Evolutionary conservation across 2,888 invertebrate species (phyloP).

Genomic region (Trachelus troglodyta): DNA sequence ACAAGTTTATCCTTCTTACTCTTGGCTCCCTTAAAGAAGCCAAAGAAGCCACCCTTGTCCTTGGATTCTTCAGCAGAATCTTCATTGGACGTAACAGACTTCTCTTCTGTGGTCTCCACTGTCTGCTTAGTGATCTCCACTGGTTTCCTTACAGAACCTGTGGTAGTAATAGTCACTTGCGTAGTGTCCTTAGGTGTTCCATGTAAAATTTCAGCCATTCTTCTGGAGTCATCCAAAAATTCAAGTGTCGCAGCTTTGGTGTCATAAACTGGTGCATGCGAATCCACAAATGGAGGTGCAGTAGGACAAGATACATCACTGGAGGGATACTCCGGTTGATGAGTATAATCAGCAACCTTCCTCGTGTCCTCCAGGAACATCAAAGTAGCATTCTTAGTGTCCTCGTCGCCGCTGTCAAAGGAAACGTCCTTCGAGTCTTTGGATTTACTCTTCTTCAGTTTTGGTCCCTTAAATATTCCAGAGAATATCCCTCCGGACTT

Average conservation of each 20-base stretch:
- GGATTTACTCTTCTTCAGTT: constrained; percentile 51
- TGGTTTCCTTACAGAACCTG: neutral
- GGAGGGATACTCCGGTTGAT: constrained; percentile 9
- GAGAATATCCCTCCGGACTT: constrained; percentile 55
- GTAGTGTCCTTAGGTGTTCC: constrained; percentile 24
- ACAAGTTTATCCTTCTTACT: constrained; percentile 38
- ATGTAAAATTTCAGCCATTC: constrained; percentile 68
- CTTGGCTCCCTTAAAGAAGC: constrained; percentile 49
- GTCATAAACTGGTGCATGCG: constrained; percentile 32
- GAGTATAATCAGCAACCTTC: constrained; percentile 32
- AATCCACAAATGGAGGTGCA: constrained; percentile 24
- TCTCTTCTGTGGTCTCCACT: constrained; percentile 1
- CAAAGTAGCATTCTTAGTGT: constrained; percentile 39
- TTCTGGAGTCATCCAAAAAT: constrained; percentile 61
- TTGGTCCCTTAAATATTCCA: constrained; percentile 58
- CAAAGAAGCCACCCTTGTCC: constrained; percentile 50
- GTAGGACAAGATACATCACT: constrained; percentile 12
- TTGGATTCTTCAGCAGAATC: constrained; percentile 32
- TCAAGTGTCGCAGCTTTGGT: constrained; percentile 58
- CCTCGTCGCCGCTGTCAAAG: constrained; percentile 60
- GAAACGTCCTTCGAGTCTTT: constrained; percentile 58
- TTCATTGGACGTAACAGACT: constrained; percentile 15
- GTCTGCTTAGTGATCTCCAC: constrained; percentile 1
- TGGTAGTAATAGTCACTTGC: neutral
- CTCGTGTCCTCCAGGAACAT: constrained; percentile 44